Conservation (phyloP, 2,888 invertebrate species). For the Tuberolachnus salignus region DNA sequence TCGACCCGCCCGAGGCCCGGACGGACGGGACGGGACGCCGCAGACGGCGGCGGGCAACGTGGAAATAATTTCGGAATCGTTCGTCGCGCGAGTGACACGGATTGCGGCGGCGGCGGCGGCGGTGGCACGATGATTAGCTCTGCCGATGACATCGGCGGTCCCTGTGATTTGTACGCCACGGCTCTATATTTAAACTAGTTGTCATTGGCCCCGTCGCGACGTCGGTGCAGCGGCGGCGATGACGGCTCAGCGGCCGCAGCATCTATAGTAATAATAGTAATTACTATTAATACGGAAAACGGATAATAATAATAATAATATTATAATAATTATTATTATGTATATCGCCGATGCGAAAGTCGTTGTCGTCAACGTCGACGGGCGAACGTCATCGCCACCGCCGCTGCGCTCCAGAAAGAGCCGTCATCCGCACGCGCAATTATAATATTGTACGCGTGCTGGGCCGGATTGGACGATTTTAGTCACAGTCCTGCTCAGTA, state of each 20-base stretch:
- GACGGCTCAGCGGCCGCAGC: neutral
- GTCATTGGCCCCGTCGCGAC: constrained; percentile 29
- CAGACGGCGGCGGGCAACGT: neutral
- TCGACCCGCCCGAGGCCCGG: constrained; percentile 1
- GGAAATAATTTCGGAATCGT: constrained; percentile 48
- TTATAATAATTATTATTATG: neutral
- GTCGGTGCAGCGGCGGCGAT: neutral
- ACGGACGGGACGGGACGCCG: neutral
- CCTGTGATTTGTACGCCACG: constrained; percentile 21
- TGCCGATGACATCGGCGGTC: constrained; percentile 46
- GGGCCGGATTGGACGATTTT: too few species aligned
- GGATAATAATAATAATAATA: constrained; percentile 18
- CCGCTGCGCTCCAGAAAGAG: neutral
- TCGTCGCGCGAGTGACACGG: constrained; percentile 38
- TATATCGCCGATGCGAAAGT: neutral
- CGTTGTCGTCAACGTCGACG: neutral
- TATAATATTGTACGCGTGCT: too few species aligned
- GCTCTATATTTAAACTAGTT: constrained; percentile 37
- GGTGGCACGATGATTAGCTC: constrained; percentile 56
- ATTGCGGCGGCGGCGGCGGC: constrained; percentile 18
- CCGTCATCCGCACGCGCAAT: neutral
- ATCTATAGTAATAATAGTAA: constrained; percentile 13
- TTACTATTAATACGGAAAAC: neutral
- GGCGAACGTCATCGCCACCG: neutral
- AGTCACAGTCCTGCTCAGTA: too few species aligned